Percentiles rank a stretch among this genome's conserved stretches.
Conservation (phyloP, 2,113 vertebrate species). For the Menidia beryllina region DNA sequence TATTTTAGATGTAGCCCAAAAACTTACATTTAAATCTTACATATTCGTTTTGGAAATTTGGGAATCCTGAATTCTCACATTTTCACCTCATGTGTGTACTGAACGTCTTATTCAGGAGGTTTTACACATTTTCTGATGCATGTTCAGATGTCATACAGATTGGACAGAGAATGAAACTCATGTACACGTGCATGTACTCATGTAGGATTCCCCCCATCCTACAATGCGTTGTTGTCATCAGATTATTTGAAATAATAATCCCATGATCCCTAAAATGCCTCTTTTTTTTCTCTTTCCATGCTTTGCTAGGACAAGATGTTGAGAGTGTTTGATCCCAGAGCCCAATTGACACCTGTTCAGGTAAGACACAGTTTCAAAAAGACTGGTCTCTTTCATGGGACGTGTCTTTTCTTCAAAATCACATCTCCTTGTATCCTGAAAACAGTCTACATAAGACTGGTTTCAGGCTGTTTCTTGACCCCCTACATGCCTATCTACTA, state of each 20-base stretch:
- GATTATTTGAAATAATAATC: not conserved
- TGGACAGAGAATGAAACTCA: not conserved
- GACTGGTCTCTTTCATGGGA: not conserved
- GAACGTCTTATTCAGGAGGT: not conserved
- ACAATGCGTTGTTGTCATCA: not conserved
- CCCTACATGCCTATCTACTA: not conserved
- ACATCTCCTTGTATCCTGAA: too few species aligned
- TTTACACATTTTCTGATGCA: not conserved
- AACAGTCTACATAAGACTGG: not conserved
- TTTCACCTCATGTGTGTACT: slow-evolving; percentile 1
- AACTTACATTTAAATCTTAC: slow-evolving; percentile 9
- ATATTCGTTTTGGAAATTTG: not conserved
- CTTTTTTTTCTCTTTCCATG: not conserved
- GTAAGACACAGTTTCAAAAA: slow-evolving; percentile 69
- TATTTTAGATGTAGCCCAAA: slow-evolving; percentile 29
- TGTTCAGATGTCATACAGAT: not conserved
- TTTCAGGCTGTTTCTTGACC: not conserved
- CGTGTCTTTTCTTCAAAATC: too few species aligned
- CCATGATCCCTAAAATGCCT: not conserved
- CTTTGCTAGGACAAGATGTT: slow-evolving; percentile 92
- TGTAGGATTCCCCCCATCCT: not conserved
- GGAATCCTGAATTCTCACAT: not conserved
- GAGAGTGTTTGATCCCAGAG: slow-evolving; percentile 92
- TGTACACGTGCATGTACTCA: not conserved
- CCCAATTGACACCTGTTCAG: slow-evolving; percentile 86